A percentile compares a stretch with the other conserved stretches of the same genome.
Evolutionary conservation across 2,113 vertebrate genomes (phyloP).

Genomic region (Numida meleagris): DNA sequence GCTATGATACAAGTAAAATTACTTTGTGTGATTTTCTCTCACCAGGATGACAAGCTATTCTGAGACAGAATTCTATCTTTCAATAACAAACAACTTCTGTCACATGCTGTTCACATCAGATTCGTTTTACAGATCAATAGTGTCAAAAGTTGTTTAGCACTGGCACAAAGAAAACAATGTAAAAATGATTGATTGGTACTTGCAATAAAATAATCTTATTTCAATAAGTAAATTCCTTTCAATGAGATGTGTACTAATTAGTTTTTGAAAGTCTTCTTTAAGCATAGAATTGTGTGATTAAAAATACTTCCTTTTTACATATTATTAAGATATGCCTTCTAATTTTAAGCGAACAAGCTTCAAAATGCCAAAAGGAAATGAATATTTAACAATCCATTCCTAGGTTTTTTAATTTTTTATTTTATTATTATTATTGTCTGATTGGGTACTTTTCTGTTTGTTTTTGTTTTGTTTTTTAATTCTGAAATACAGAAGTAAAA

Average conservation of each 20-base stretch:
- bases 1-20: constrained; percentile 83
- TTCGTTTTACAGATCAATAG: constrained; percentile 79
- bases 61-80: constrained; percentile 83
- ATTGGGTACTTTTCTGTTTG: neutral
- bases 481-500: constrained; percentile 8
- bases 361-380: neutral
- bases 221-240: constrained; percentile 70
- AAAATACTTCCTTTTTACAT: neutral
- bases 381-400: neutral
- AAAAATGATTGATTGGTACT: constrained; percentile 78
- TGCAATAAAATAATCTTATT: constrained; percentile 69
- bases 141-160: constrained; percentile 68
- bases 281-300: neutral
- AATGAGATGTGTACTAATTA: constrained; percentile 59
- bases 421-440: neutral
- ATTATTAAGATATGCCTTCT: neutral
- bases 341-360: neutral
- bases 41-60: constrained; percentile 78
- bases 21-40: constrained; percentile 78
- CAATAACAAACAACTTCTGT: constrained; percentile 81
- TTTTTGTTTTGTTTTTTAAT: neutral
- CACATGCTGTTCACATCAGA: constrained; percentile 79
- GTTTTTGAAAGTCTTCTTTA: constrained; percentile 44
- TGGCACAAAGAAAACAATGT: constrained; percentile 47
- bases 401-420: neutral